These are phyloP conservation scores for Lamprologus sp. DNA, from an alignment of 2,113 vertebrate species.

Conservation along the genomic window DNA sequence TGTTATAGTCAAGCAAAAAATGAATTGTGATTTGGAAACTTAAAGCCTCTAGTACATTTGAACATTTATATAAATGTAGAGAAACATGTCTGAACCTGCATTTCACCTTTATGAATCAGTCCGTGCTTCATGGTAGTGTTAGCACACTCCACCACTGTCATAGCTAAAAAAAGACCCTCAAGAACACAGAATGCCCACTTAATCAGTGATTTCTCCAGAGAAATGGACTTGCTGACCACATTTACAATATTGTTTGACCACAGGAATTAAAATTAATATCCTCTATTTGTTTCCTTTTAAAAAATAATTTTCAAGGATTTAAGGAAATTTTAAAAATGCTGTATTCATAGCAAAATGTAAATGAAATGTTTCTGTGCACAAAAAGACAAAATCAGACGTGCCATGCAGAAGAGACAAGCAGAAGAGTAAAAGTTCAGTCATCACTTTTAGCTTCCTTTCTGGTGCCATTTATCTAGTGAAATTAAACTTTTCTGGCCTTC, in stretches of 20 bases:
- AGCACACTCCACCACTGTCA: background rate
- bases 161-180: background rate
- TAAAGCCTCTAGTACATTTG: background rate
- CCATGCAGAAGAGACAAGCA: background rate
- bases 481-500: background rate
- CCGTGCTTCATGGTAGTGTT: background rate
- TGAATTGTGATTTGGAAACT: background rate
- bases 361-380: background rate
- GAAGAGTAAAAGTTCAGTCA: background rate
- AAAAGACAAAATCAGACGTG: background rate
- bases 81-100: background rate
- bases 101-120: background rate
- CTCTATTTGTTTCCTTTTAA: background rate
- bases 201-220: background rate
- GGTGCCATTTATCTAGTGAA: background rate
- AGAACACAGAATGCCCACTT: background rate
- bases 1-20: background rate
- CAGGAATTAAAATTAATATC: background rate
- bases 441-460: conserved; percentile 1
- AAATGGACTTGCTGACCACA: background rate
- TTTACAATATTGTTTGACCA: background rate
- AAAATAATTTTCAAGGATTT: background rate
- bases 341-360: background rate
- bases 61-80: background rate
- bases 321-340: background rate